Base-by-base conservation (phyloP, 2,113 vertebrate genomes). In the Zosterops pallidus region DNA sequence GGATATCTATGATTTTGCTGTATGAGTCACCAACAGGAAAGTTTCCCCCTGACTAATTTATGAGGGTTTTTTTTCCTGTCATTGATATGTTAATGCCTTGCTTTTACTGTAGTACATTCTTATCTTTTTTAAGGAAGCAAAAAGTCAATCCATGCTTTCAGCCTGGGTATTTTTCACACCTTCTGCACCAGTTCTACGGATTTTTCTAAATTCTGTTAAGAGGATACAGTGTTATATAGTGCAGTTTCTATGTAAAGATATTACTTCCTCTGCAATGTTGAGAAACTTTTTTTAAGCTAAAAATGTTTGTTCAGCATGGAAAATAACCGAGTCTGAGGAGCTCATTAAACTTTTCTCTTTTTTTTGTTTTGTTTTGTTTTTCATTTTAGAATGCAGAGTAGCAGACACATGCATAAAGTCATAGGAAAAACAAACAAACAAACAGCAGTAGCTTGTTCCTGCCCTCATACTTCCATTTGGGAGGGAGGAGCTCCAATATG, bases 11-110 rank as follows among this genome's bases (percentile, higher is more conserved):
- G 55, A 90, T 85, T 91, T 94, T 77, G 59, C n/a, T 53, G 46
- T 76, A 50, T 89, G 87, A 94, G 65, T 95, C 89, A 95, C 33
- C 53, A 80, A 21, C 18, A 83, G 60, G 60, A 74, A 96, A 83
- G 50, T 63, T 88, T 94, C 11, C 28, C 42, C 21, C 28, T 50
- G 44, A 70, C 52, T 92, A n/a, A 59, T 78, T 93, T 77, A 57
- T 76, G 67, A 89, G 33, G 4, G 2, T 0, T 4, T 20, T 77
- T 70, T 25, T 2, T 2, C 18, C 18, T 12, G 21, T 65, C 55
- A 59, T 60, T 86, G 47, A 64, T 91, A 92, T 28, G 39, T 46
- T 63, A 85, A 83, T 70, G 7, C 3, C 57, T 80, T 83, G 53
- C 67, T 90, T 90, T 90, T 86, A 65, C 74, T 94, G 55, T 29